Evolutionary conservation across 2,888 invertebrate species (phyloP), one percentile per base, ranked within the genome.

Genomic region (Pollenia griseotomentosa): DNA sequence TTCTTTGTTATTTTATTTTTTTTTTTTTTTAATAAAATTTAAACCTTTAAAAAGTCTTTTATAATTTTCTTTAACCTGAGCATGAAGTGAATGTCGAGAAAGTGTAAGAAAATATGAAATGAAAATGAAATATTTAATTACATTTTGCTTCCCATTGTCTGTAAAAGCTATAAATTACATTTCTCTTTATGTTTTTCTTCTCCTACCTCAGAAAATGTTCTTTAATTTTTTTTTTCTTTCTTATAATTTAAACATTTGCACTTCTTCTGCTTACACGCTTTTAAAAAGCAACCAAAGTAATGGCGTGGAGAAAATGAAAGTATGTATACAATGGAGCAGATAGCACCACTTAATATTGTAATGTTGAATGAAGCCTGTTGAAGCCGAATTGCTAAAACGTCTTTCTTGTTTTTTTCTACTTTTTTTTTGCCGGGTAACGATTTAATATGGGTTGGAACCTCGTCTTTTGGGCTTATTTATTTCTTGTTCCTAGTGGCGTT

Each of bases 141-240:
- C 79, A 46, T 74, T 55, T 66, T 66, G 59, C 66, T 66, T 79
- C 23, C 73, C 40, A 84, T 84, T 74, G 84, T 79, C 66, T 66
- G 51, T 51, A 68, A 78, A 81, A 19, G 66, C 77, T 14, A 87
- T 87, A 87, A 87, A 87, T 87, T 87, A 81, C 63, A 63, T 19
- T 84, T 68, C 70, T 14, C 48, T 59, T 73, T 11, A 40, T 19
- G 44, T 12, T 9, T 57, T 23, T 23, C 2, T 23, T 7, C 66
- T 48, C 55, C 53, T 80, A 80, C 83, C 81, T 81, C 10, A 33
- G 59, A 14, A 33, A 46, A 66, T 6, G 33, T 63, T 40, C 46
- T 40, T 23, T 19, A 53, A 10, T 48, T 0, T 12, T 55, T 70
- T 73, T 19, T 65, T 46, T 40, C 42, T 48, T 48, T 57, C 55